Percentiles rank a stretch among this genome's conserved stretches.
Conservation (phyloP, 2,113 vertebrate species). For the Nesoenas mayeri region DNA sequence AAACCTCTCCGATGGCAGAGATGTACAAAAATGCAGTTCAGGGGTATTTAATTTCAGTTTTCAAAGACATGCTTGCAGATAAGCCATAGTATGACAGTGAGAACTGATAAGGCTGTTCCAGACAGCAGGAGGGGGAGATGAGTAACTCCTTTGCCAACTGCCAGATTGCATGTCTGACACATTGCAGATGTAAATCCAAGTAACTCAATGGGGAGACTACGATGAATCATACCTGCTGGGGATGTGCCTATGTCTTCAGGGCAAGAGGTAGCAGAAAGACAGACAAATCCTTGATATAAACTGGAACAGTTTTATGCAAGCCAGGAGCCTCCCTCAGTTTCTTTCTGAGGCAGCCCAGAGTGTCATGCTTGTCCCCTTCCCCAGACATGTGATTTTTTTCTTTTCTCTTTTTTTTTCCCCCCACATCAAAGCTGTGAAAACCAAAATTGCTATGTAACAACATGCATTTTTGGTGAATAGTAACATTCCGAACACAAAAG, state of each 20-base stretch:
- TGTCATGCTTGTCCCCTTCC: neutral
- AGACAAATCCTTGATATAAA: neutral
- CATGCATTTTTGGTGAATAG: neutral
- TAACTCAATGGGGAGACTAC: neutral
- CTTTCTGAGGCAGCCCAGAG: neutral
- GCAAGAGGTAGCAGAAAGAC: neutral
- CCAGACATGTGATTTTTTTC: neutral
- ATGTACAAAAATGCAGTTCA: neutral
- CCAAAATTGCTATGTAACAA: neutral
- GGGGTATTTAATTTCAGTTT: conserved; percentile 35
- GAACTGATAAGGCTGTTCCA: conserved; percentile 40
- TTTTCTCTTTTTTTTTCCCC: neutral
- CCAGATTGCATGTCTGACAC: conserved; percentile 54
- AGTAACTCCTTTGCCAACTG: conserved; percentile 39
- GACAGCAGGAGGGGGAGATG: conserved; percentile 43
- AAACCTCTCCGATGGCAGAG: conserved; percentile 12
- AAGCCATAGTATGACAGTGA: neutral
- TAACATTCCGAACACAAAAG: neutral
- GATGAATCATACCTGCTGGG: neutral
- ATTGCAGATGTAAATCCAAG: conserved; percentile 48
- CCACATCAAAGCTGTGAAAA: neutral
- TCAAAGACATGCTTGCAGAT: conserved; percentile 14
- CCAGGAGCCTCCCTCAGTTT: neutral
- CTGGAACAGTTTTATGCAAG: neutral
- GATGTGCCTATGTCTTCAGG: neutral